Evolutionary conservation across 2,113 vertebrate species (phyloP), one percentile per base, ranked within the genome.

Genomic region (Tachuris rubrigastra): DNA sequence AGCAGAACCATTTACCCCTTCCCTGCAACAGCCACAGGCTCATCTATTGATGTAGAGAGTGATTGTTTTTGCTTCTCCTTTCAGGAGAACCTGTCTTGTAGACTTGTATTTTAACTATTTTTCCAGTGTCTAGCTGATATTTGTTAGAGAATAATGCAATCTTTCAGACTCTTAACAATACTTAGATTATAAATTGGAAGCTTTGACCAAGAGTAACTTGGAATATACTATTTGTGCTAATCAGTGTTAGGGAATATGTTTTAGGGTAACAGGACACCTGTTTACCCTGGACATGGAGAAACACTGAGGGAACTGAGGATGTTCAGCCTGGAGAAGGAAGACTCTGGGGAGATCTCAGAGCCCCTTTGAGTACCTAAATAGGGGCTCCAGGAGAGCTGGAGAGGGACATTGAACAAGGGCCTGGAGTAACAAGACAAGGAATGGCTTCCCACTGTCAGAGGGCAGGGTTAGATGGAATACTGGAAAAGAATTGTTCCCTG

Each of bases 401-500:
- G 35, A 27, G 20, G 13, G 25, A 3, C 28, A 44, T 7, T n/a
- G 65, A 23, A 39, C n/a, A 21, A 47, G n/a, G 10, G 0, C 0
- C 58, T 62, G n/a, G 15, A 62, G n/a, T 1, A 20, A 9, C 24
- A 47, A 47, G 2, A 9, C 3, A 1, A 12, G 14, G 28, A 63
- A 25, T 47, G 49, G 47, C n/a, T 37, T 71, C 3, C 65, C 74
- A 46, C 0, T 52, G 33, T 12, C 39, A 33, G 11, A 37, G 37
- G 46, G 14, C 39, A 55, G 74, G 28, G 23, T 0, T 41, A 3
- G n/a, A 2, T 63, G 85, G 56, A 24, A 49, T 6, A 0, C 4
- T 35, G 31, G 58, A 10, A 6, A 6, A n/a, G 21, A 35, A 35
- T 63, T 72, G 13, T 22, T 71, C 8, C 8, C 41, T 63, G 56